phyloP scores from a whole-genome alignment of 2,888 invertebrate genomes.

The Hipparchia sbordonii region DNA sequence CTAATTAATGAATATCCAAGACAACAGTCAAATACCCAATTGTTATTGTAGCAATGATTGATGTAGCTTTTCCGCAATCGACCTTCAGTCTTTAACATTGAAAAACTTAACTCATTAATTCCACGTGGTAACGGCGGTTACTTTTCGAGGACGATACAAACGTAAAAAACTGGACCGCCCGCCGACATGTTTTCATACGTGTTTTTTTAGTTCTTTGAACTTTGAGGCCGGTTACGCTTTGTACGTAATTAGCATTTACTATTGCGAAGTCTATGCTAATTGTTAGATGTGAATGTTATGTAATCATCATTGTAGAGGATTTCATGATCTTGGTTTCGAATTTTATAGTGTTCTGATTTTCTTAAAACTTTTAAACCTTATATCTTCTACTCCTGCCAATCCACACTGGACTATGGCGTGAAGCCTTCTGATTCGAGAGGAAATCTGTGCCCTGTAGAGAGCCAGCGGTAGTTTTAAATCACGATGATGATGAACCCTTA shows the following conservation, averaged over 20 bases:
- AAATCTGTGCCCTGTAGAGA: no score
- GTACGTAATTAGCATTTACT: conserved; percentile 8
- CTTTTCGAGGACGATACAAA: conserved; percentile 70
- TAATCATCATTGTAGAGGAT: background rate
- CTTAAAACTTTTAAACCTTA: no score
- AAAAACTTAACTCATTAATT: conserved; percentile 57
- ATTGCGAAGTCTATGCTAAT: conserved; percentile 9
- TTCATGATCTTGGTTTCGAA: background rate
- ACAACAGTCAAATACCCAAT: no score
- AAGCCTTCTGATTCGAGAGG: no score
- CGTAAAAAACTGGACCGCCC: conserved; percentile 62
- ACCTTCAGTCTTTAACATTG: conserved; percentile 30
- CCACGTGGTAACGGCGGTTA: conserved; percentile 69
- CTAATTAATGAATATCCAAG: no score
- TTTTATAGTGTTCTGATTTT: no score
- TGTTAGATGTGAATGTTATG: background rate
- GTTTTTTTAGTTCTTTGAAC: conserved; percentile 23
- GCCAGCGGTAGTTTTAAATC: no score
- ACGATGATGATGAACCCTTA: no score
- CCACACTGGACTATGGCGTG: no score
- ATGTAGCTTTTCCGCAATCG: no score
- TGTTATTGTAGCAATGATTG: no score
- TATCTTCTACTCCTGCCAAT: no score
- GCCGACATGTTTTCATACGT: conserved; percentile 60
- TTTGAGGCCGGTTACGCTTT: conserved; percentile 28